Base-by-base conservation (phyloP, 2,113 vertebrate genomes). In the Machaerirhynchus nigripectus region DNA sequence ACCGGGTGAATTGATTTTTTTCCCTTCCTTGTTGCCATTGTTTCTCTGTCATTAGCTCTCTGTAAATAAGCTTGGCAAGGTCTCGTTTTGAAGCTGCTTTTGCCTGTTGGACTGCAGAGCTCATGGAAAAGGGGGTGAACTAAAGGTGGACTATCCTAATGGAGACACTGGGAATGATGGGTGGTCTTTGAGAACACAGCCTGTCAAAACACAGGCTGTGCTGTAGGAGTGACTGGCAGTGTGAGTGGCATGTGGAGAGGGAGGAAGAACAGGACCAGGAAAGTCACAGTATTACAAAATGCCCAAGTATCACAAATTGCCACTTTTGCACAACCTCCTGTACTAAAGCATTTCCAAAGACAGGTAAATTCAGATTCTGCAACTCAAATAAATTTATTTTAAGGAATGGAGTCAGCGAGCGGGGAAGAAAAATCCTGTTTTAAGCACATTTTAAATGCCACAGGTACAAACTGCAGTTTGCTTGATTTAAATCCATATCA, bases 1-100 rank as follows among this genome's bases (percentile, higher is more conserved):
- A 83, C 55, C 0, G 19, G 44, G 39, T 90, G 87, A 94, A 78
- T 47, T 89, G 55, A 60, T 76, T 69, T 71, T 82, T 78, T 81
- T 44, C 76, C 60, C 33, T 42, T n/a, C 59, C 42, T 18, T 6
- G 2, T 56, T 77, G 70, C 64, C 75, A 44, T 87, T 89, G 60
- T 89, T 64, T 80, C 64, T 67, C 59, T 91, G 70, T 95, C 95
- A 95, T 95, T 96, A 93, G 35, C 40, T 90, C 46, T 75, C 63
- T 76, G 47, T 73, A 88, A 95, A 93, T 91, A 90, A 78, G 44
- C 56, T 78, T 93, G 70, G 39, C 70, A 93, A 64, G 2, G 5
- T 75, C 40, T 87, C 6, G 2, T 68, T 90, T 64, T 59, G 67
- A 93, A 87, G 56, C 76, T 55, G 55, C 56, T 56, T 91, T 94